Conservation (phyloP, 2,113 vertebrate species). For the Phocoena phocoena region DNA sequence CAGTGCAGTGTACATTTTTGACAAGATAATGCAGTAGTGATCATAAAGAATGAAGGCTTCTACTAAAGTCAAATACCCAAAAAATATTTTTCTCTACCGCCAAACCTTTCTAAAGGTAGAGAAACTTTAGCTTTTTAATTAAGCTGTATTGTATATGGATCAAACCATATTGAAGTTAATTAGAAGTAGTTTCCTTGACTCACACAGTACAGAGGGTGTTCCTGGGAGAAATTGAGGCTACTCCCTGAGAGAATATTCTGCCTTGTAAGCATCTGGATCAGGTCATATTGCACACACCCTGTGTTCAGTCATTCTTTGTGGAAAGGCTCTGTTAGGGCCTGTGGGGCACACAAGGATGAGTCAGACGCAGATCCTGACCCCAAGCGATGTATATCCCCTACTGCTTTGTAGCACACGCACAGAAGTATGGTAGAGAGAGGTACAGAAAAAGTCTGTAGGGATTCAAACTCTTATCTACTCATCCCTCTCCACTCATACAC, state of each 20-base stretch:
- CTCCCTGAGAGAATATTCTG: background rate
- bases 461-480: background rate
- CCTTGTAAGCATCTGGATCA: background rate
- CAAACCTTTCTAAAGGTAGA: background rate
- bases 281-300: rapidly evolving
- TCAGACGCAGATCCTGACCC: background rate
- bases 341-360: background rate
- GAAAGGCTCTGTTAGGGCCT: background rate
- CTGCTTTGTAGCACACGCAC: background rate
- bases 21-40: background rate
- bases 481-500: background rate
- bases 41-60: constrained; percentile 12
- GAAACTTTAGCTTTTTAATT: background rate
- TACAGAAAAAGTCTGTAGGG: background rate
- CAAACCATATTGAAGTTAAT: background rate
- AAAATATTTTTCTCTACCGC: background rate
- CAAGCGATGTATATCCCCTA: rapidly evolving
- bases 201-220: background rate
- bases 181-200: background rate
- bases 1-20: background rate
- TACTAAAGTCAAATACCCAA: background rate
- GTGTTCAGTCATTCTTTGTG: background rate
- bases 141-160: background rate
- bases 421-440: background rate
- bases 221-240: background rate